Percentiles rank a stretch among this genome's conserved stretches.
phyloP scores from a whole-genome alignment of 2,888 invertebrate species.

The Xylota segnis region DNA sequence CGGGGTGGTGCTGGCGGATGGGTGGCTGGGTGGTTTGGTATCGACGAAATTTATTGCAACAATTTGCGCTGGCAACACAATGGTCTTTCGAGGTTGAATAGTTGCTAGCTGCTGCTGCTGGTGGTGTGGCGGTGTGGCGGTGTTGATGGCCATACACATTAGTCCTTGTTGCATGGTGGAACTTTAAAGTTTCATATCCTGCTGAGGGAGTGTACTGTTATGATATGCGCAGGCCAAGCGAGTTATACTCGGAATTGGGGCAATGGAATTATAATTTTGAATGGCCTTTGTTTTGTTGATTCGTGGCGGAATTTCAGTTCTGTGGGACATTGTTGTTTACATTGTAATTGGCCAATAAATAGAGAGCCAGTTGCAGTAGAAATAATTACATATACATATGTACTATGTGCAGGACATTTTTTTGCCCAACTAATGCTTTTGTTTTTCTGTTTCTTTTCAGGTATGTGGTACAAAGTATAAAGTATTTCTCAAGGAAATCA shows the following conservation, averaged over 20 bases:
- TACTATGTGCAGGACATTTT: neutral
- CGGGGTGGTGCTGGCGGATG: constrained; percentile 5
- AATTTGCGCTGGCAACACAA: constrained; percentile 73
- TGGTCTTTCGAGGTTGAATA: constrained; percentile 46
- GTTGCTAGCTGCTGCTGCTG: neutral
- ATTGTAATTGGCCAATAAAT: constrained; percentile 55
- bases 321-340: constrained; percentile 48
- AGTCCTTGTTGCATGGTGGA: constrained; percentile 57
- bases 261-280: constrained; percentile 70
- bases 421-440: constrained; percentile 10
- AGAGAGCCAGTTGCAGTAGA: constrained; percentile 11
- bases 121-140: neutral
- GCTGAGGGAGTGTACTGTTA: constrained; percentile 33
- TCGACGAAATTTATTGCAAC: constrained; percentile 72
- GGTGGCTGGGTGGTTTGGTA: constrained; percentile 18
- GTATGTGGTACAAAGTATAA: constrained; percentile 31
- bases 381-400: constrained; percentile 43
- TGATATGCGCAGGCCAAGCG: constrained; percentile 51
- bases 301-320: constrained; percentile 33
- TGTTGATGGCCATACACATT: constrained; percentile 21
- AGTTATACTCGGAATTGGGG: constrained; percentile 47
- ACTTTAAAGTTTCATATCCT: constrained; percentile 55
- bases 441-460: constrained; percentile 48
- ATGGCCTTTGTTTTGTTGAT: constrained; percentile 52
- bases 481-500: neutral